Percentiles rank a stretch among this genome's conserved stretches.
phyloP scores from a whole-genome alignment of 2,888 invertebrate species.

The Bruchidius siliquastri region DNA sequence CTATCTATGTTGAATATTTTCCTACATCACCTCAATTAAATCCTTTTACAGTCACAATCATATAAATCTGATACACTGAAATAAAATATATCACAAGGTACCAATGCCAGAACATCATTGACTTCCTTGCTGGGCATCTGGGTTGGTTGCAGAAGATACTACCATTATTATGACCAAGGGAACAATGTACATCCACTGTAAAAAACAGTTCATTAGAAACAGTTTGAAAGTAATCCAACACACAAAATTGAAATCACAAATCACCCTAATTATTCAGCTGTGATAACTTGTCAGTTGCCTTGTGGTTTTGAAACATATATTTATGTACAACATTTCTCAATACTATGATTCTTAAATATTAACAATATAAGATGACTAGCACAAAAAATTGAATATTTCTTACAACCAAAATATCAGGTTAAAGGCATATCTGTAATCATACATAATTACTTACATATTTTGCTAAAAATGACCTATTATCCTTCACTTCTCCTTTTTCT shows the following conservation, averaged over 20 bases:
- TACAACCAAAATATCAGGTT: no score
- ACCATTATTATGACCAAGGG: slow-evolving; percentile 88
- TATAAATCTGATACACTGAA: background rate
- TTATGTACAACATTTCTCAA: no score
- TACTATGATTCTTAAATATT: no score
- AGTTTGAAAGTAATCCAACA: no score
- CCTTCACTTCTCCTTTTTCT: slow-evolving; percentile 85
- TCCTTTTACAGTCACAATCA: background rate
- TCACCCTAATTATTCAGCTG: no score
- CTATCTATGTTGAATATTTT: background rate
- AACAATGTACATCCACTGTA: slow-evolving; percentile 98
- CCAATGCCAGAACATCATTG: background rate
- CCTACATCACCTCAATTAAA: no score
- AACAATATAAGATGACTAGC: no score
- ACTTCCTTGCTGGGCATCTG: slow-evolving; percentile 51
- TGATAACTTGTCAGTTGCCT: no score
- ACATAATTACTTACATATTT: slow-evolving; percentile 96
- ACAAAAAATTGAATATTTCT: no score
- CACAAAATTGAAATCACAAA: no score
- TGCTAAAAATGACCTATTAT: slow-evolving; percentile 91
- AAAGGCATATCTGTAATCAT: no score
- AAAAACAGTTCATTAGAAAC: slow-evolving; percentile 42
- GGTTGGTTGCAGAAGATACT: slow-evolving; percentile 81
- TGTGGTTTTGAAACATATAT: no score
- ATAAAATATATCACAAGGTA: background rate